Base-by-base conservation (phyloP, 2,888 invertebrate species). In the Muscina levida region DNA sequence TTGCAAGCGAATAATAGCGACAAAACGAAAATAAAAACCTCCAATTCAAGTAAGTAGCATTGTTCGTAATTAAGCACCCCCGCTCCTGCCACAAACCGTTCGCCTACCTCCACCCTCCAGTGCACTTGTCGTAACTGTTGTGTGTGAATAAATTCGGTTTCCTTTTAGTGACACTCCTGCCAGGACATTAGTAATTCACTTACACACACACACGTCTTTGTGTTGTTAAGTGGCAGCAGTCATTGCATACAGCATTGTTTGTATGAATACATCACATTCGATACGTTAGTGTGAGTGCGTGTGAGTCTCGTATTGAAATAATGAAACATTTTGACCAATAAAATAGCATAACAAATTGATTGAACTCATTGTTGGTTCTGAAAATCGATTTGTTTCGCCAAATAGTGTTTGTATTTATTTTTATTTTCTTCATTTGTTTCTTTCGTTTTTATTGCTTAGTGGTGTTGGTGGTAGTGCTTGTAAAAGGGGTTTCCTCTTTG, bases 341-440 rank as follows among this genome's bases (percentile, higher is more conserved):
- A 87, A 86, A 85, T 84, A 85, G 84, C 87, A 82, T 86, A 84
- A 82, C 87, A 82, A 87, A 87, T 87, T 87, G 87, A 87, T 87
- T 87, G 84, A 84, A 82, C 79, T 78, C 80, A 53, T 68, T 68
- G 68, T 84, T 66, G 77, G 80, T 79, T 77, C 31, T 51, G 59
- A 76, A 84, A 84, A 84, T 84, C 84, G 83, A 84, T 84, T 84
- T 84, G 84, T 83, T 81, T 77, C 74, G 79, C 79, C 71, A 82
- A 72, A 67, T 83, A 82, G 39, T 71, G 4, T 44, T 44, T 59
- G 59, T 59, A 13, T 59, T 15, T 59, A 31, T 59, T 59, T 2
- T 62, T n/a, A 26, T 42, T 11, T 11, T 62, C 37, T 53, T 62
- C 6, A 8, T 42, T 39, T 62, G 37, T 13, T 42, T 62, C 4